Evolutionary conservation across 2,113 vertebrate species (phyloP).

Genomic region (Nannospalax galili): DNA sequence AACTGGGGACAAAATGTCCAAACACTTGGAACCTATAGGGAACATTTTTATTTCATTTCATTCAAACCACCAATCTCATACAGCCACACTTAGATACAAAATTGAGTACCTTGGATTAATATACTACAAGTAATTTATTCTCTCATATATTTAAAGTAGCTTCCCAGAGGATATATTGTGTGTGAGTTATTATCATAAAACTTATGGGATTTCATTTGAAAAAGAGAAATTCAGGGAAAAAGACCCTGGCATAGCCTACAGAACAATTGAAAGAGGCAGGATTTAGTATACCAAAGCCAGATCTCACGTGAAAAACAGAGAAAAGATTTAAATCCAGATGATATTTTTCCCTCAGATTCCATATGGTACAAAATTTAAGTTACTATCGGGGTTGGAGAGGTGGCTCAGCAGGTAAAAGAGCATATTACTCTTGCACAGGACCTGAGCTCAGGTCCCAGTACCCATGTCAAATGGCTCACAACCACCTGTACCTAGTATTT

Average conservation of each 20-base stretch:
- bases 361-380: neutral
- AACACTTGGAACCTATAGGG: too few relatives aligned
- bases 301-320: neutral
- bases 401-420: neutral
- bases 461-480: neutral
- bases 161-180: neutral
- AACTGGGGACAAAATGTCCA: too few relatives aligned
- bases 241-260: neutral
- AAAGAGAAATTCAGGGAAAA: neutral
- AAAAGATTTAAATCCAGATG: neutral
- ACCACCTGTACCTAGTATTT: neutral
- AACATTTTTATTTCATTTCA: too few relatives aligned
- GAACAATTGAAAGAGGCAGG: neutral
- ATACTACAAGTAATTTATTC: neutral
- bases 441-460: neutral
- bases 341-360: neutral
- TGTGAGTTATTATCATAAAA: neutral
- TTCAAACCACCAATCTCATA: too few relatives aligned
- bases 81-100: neutral
- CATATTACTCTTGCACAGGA: neutral
- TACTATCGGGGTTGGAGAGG: neutral
- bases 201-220: neutral
- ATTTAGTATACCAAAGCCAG: neutral
- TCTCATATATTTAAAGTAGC: neutral
- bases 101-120: neutral